Base-by-base conservation (phyloP, 2,113 vertebrate species). In the Aythya baeri region DNA sequence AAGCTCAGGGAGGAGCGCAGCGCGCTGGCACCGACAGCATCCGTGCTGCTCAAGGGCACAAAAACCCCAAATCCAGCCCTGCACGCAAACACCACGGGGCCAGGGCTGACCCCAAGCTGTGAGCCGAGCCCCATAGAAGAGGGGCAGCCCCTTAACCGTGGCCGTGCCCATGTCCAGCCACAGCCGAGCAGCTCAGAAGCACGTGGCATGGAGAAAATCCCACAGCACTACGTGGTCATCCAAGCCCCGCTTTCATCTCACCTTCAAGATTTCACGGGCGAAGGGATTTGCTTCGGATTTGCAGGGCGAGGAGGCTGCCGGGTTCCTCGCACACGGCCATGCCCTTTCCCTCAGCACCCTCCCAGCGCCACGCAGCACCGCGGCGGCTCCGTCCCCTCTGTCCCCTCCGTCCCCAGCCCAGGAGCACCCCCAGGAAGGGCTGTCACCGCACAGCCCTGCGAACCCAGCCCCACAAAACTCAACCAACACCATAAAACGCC, bases 211-310 rank as follows among this genome's bases (percentile, higher is more conserved):
- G 21, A 6, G 14, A n/a, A 65, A 13, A 4, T 32, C 11, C 1
- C 32, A 2, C 29, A 27, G 2, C 0, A 0, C 7, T 0, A 9
- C 0, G 5, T 68, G 73, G 63, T 17, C 32, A 13, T 4, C 15
- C 31, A 3, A 59, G 2, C 72, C 44, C 72, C 46, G 9, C 32
- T 9, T 27, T 26, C 8, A 25, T 57, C 77, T 94, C 87, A 83
- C 86, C 49, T 71, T 67, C n/a, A 3, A 1, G 1, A 5, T 1
- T 54, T 29, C 89, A 13, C 0, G 26, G 75, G 26, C 31, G 27
- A 1, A 18, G 31, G 55, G 54, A 3, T 36, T 25, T 4, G 44
- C 14, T 32, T 67, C 46, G 73, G 41, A 9, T 58, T 34, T 65
- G 3, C 55, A 4, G 20, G 44, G 10, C 17, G 17, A 68, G 65